phyloP scores from a whole-genome alignment of 2,888 invertebrate species.

The Apamea epomidion region DNA sequence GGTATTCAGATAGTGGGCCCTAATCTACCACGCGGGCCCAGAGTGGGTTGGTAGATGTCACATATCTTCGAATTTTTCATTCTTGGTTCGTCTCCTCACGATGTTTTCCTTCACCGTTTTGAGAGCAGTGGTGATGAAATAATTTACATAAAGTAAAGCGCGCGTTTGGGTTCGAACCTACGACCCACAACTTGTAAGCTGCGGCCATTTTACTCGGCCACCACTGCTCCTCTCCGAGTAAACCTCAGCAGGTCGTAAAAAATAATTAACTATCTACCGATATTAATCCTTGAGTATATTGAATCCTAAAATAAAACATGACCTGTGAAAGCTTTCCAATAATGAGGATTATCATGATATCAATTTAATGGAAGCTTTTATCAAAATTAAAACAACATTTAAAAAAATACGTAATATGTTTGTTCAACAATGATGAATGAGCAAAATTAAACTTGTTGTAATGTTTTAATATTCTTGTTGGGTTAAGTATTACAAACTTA shows the following conservation, averaged over 20 bases:
- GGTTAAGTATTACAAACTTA: not conserved
- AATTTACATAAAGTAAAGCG: too few species aligned
- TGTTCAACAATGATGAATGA: not conserved
- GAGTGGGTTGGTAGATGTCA: too few species aligned
- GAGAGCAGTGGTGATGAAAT: too few species aligned
- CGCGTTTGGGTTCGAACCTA: not conserved
- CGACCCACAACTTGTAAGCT: not conserved
- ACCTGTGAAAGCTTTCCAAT: not conserved
- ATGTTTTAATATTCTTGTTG: not conserved
- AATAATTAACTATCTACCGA: not conserved
- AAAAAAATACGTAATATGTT: not conserved
- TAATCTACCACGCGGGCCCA: too few species aligned
- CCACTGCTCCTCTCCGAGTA: not conserved
- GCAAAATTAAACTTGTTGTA: not conserved
- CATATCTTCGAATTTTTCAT: too few species aligned
- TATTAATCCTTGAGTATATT: not conserved
- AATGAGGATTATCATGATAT: constrained; percentile 20
- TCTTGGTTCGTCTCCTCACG: too few species aligned
- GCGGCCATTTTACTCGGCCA: not conserved
- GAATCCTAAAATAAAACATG: constrained; percentile 10
- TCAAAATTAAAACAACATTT: not conserved
- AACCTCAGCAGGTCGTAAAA: not conserved
- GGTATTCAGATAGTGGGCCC: not conserved
- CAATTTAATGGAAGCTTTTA: constrained; percentile 15
- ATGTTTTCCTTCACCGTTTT: too few species aligned